Base-by-base conservation (phyloP, 2,888 invertebrate species). In the Polietes domitor region DNA sequence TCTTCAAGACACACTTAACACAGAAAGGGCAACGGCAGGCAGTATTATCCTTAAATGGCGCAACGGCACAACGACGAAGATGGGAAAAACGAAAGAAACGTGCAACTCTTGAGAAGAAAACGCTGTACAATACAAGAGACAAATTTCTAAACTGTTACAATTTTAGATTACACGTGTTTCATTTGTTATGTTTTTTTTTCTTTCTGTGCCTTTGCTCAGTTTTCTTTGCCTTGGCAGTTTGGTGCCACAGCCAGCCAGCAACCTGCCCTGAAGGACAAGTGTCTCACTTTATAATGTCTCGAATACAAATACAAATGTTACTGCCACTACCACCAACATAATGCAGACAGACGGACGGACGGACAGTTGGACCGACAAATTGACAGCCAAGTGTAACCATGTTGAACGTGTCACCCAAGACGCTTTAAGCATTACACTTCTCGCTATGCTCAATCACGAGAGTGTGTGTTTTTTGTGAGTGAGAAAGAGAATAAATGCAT, bases 121-220 rank as follows among this genome's bases (percentile, higher is more conserved):
- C 19, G 12, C 21, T 68, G 41, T 43, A 53, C 19, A 68, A 24
- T 68, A 19, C 19, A 37, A 68, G 43, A 21, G 41, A 43, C 68
- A 61, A 61, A 7, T 41, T 21, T 43, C 43, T 77, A 61, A 75
- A 80, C 32, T 80, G 63, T 65, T 73, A 83, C 72, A 79, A 71
- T 58, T 79, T 76, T 47, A 58, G 58, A 79, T 83, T 79, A 82
- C 47, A 76, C 73, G 41, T 41, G 72, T 28, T 61, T 50, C 37
- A 43, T 28, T 79, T 63, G 53, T 26, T 61, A 26, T 24, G 7
- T 12, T 53, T 21, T 19, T 65, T 9, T 21, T 21, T 41, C 2
- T 65, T 28, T 21, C 68, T 41, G 17, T 10, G 17, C 24, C 15
- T 58, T 58, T 58, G 12, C 12, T n/a, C 15, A 12, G n/a, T n/a